Evolutionary conservation across 2,797 vertebrate genomes (phyloP).

Genomic region (Euphonia xanthogaster): DNA sequence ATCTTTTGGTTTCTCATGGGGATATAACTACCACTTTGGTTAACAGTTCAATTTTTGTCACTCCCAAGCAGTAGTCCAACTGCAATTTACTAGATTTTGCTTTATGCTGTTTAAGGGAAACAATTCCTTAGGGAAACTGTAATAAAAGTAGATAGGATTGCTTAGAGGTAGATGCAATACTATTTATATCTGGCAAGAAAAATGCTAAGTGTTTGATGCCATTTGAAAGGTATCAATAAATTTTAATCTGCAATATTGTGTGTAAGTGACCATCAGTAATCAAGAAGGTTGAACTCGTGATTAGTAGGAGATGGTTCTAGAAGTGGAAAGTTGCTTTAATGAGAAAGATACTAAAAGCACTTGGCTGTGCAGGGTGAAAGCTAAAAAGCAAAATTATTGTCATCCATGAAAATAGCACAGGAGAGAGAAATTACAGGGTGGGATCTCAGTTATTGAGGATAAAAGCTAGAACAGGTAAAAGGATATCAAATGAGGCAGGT

Average conservation of each 20-base stretch:
- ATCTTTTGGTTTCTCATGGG: neutral
- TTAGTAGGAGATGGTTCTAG: neutral
- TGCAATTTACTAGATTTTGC: neutral
- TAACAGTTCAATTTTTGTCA: neutral
- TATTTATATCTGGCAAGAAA: neutral
- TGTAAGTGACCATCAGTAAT: neutral
- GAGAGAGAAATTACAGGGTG: neutral
- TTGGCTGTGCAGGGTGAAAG: neutral
- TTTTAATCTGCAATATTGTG: neutral
- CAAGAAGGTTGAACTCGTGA: neutral
- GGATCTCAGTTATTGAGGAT: neutral
- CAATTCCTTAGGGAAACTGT: neutral
- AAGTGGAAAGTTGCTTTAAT: neutral
- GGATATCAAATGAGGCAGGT: neutral
- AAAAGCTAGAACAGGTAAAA: neutral
- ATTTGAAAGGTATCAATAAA: neutral
- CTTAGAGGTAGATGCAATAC: neutral
- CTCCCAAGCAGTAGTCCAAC: neutral
- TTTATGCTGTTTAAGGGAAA: neutral
- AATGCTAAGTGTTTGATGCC: neutral
- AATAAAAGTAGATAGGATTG: neutral
- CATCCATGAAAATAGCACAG: neutral
- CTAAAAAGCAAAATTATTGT: neutral
- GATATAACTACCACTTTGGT: neutral
- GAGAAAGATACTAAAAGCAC: neutral